These are phyloP conservation scores for Thinocorus orbignyianus DNA, from an alignment of 2,113 vertebrate species.

Conservation along the genomic window DNA sequence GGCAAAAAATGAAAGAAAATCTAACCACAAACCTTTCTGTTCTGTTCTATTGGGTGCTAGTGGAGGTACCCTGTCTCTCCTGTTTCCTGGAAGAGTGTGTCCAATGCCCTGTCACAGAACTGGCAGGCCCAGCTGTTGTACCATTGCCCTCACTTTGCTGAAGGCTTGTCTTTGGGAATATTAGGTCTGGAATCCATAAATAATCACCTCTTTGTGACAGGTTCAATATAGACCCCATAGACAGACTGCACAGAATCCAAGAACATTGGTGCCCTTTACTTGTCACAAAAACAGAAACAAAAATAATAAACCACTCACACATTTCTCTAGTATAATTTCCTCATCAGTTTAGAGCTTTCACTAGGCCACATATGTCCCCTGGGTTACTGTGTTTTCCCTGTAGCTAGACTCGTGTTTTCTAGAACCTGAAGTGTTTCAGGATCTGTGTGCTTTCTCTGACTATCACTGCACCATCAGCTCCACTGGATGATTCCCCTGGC, in stretches of 20 bases:
- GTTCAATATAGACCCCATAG: background rate
- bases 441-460: background rate
- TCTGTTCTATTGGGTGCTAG: background rate
- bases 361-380: background rate
- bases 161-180: background rate
- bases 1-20: background rate
- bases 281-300: background rate
- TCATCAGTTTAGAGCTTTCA: background rate
- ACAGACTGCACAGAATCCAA: background rate
- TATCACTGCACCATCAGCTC: background rate
- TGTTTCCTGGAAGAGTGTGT: background rate
- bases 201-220: background rate
- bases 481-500: background rate
- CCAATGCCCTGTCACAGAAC: background rate
- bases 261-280: background rate
- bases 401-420: background rate
- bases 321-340: background rate
- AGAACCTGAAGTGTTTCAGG: background rate
- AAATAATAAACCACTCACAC: background rate
- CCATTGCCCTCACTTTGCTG: background rate
- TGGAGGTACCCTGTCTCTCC: background rate
- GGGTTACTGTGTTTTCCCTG: background rate
- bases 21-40: background rate
- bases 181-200: background rate
- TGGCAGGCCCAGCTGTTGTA: background rate